Conservation (phyloP, 2,888 invertebrate genomes). For the Chydorus sphaericus region DNA sequence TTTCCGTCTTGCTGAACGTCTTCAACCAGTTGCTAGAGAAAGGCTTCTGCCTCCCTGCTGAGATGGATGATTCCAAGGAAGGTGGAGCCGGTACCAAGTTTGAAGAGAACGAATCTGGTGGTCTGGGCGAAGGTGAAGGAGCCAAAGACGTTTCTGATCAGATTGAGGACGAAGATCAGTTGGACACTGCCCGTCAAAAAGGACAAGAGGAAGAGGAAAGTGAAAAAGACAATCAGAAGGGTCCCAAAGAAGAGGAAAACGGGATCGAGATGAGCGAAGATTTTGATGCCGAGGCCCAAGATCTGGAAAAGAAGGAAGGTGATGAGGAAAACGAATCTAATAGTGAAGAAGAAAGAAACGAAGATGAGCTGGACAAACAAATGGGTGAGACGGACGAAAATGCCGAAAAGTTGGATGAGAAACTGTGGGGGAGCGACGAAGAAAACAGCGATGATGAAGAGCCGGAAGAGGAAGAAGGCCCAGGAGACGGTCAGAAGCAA, state of each 20-base stretch:
- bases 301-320: constrained; percentile 49
- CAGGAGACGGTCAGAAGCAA: constrained; percentile 26
- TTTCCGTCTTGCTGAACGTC: constrained; percentile 63
- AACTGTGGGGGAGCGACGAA: constrained; percentile 45
- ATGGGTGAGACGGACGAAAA: constrained; percentile 87
- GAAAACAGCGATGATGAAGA: constrained; percentile 59
- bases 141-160: constrained; percentile 89
- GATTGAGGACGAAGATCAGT: constrained; percentile 80
- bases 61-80: constrained; percentile 44
- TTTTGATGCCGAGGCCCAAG: constrained; percentile 75
- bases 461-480: constrained; percentile 33
- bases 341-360: constrained; percentile 41
- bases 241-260: constrained; percentile 58
- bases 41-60: constrained; percentile 88
- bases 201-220: constrained; percentile 57
- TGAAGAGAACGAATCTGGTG: constrained; percentile 50
- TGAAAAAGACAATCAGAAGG: constrained; percentile 40
- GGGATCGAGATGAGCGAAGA: constrained; percentile 94
- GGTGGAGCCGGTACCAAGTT: constrained; percentile 31
- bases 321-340: constrained; percentile 46
- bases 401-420: constrained; percentile 51
- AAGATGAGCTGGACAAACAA: constrained; percentile 80
- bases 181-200: constrained; percentile 73
- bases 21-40: constrained; percentile 69
- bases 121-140: constrained; percentile 83